These are phyloP conservation scores for Vidua chalybeata DNA, from an alignment of 2,113 vertebrate species.

Conservation along the genomic window DNA sequence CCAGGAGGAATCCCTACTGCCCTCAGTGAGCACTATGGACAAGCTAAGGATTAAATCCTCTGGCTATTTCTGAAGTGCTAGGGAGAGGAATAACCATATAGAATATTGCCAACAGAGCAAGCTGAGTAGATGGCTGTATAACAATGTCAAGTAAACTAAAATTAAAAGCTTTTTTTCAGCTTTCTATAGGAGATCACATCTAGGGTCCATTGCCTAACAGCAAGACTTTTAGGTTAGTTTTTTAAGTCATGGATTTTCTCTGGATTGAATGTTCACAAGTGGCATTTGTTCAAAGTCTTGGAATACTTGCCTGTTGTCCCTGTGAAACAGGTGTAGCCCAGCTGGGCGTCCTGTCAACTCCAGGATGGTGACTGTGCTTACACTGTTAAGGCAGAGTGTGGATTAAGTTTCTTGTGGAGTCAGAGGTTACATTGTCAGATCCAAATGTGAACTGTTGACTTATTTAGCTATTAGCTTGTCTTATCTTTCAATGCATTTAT, in stretches of 20 bases:
- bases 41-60: not conserved
- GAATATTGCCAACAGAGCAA: not conserved
- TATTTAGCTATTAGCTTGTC: not conserved
- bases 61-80: not conserved
- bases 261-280: not conserved
- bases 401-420: slow-evolving; percentile 8
- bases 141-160: not conserved
- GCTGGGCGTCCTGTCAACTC: not conserved
- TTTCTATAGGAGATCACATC: not conserved
- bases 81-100: not conserved
- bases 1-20: not conserved
- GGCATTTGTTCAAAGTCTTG: not conserved
- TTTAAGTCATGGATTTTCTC: not conserved
- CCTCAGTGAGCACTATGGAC: not conserved
- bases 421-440: not conserved
- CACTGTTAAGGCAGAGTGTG: not conserved
- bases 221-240: not conserved
- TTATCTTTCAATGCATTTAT: not conserved
- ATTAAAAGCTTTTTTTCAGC: not conserved
- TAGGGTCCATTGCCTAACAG: not conserved
- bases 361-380: not conserved
- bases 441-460: not conserved
- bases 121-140: not conserved
- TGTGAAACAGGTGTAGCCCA: not conserved
- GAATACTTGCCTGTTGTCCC: not conserved